Evolutionary conservation across 2,797 vertebrate genomes (phyloP).

Genomic region (Pteropus rufus): DNA sequence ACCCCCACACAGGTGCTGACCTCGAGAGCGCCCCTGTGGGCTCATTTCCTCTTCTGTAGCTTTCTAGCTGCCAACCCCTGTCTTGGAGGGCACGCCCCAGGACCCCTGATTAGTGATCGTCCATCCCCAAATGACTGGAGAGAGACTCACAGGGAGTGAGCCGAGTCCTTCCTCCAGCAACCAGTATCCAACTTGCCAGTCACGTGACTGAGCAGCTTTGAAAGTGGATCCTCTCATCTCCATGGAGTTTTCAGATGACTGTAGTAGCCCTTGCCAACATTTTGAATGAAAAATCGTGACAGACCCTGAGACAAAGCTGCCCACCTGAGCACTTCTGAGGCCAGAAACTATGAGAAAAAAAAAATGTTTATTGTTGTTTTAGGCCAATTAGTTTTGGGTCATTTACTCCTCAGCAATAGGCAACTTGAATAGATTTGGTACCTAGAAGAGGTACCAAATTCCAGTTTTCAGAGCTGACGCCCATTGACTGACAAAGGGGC

Average conservation of each 20-base stretch:
- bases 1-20: neutral
- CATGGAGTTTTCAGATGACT: neutral
- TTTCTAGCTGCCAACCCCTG: neutral
- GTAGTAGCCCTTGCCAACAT: neutral
- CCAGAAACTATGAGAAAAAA: neutral
- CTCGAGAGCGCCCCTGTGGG: neutral
- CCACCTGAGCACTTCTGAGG: neutral
- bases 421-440: neutral
- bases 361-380: neutral
- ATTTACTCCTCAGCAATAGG: neutral
- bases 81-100: neutral
- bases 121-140: neutral
- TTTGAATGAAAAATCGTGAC: neutral
- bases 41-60: neutral
- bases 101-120: neutral
- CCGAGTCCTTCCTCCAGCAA: neutral
- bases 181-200: neutral
- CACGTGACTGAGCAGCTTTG: neutral
- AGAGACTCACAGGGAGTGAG: neutral
- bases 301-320: neutral
- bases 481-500: too few species aligned
- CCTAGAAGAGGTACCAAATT: neutral
- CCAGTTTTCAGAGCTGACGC: too few species aligned
- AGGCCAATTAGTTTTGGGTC: neutral
- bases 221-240: neutral